Base-by-base conservation (phyloP, 2,888 invertebrate genomes). In the Tetanocera ferruginea region DNA sequence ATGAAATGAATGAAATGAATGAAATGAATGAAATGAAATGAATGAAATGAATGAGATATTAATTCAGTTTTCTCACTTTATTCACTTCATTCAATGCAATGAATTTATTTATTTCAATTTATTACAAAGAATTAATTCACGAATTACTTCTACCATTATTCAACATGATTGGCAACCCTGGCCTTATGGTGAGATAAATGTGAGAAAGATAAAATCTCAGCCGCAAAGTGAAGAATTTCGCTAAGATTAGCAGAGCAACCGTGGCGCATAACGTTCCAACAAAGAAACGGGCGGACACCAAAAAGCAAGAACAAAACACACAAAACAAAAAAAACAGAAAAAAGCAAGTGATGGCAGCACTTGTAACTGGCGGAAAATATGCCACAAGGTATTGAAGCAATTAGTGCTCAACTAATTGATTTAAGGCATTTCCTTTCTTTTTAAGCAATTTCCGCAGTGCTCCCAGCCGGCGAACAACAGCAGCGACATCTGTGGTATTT, bases 351-450 rank as follows among this genome's bases (percentile, higher is more conserved):
- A 64, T 64, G 64, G 66, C 74, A 25, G 75, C 75, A 55, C 75
- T 67, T 76, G 76, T 37, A 57, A 64, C 60, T 37, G 74, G 69
- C 52, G 70, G 67, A 83, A 87, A 87, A 86, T 87, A 88, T 89
- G 87, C 86, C 87, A 86, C 87, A 86, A 87, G 87, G 89, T 87
- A 89, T 88, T 86, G 88, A 85, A 86, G 87, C 89, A 89, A 89
- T 89, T 89, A 89, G 89, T 89, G 88, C 84, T 85, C 86, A 87
- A 84, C 89, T 89, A 89, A 89, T 89, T 89, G 89, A 89, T 89
- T 89, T 87, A 87, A 89, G 88, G 89, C 88, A 89, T 89, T 89
- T 89, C 88, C 89, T 89, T 87, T 88, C 84, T 80, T 83, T 84
- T 77, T 76, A 67, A 78, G 71, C 82, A 81, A 84, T 85, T 86